Evolutionary conservation across 2,113 vertebrate species (phyloP).

Genomic region (Gorsachius goisagi): DNA sequence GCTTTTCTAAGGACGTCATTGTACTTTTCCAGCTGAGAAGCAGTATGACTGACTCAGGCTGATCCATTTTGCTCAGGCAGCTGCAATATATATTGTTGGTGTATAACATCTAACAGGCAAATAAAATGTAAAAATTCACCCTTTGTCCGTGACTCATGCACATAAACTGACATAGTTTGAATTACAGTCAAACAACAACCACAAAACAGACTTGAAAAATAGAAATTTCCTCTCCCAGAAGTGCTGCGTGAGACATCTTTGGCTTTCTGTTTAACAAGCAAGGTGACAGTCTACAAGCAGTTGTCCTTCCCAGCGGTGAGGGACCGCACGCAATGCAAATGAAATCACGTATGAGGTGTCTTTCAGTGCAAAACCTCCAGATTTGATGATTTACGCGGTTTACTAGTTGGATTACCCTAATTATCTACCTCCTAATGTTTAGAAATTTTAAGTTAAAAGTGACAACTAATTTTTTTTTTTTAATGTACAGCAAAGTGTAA

Average conservation of each 20-base stretch:
- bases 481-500: not conserved
- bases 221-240: not conserved
- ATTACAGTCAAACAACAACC: not conserved
- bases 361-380: not conserved
- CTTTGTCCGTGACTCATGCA: not conserved
- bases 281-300: not conserved
- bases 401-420: not conserved
- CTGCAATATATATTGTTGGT: not conserved
- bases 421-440: not conserved
- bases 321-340: not conserved
- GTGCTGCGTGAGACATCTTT: not conserved
- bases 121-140: not conserved
- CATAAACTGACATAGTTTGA: not conserved
- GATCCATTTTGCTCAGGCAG: not conserved
- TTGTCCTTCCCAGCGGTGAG: not conserved
- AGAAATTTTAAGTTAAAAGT: not conserved
- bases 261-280: not conserved
- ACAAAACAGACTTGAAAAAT: not conserved
- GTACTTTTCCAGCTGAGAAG: slow-evolving; percentile 1
- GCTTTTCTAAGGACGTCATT: not conserved
- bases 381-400: not conserved
- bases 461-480: not conserved
- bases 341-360: rapidly evolving
- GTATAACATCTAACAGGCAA: not conserved
- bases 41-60: not conserved